These are phyloP conservation scores for Esperia sulphurella DNA, from an alignment of 2,888 invertebrate species.

Conservation along the genomic window DNA sequence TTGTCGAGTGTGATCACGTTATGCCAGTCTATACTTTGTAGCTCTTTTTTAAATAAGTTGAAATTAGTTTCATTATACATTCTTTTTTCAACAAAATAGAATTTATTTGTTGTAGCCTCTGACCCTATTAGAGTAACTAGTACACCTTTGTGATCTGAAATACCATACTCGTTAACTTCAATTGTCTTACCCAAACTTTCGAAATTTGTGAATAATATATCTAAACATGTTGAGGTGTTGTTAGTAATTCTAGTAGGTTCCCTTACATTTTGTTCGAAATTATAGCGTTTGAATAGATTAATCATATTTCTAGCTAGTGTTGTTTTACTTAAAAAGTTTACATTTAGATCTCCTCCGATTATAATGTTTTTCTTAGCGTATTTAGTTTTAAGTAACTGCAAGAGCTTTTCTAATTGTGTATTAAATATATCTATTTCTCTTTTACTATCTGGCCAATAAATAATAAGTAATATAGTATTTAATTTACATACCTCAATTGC, in stretches of 20 bases:
- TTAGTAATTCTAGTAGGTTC: not conserved
- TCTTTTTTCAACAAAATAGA: not conserved
- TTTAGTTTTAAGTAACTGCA: not conserved
- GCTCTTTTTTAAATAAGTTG: not conserved
- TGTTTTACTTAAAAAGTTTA: not conserved
- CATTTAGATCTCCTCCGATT: not conserved
- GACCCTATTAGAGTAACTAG: not conserved
- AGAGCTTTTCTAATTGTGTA: not conserved
- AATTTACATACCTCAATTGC: no score
- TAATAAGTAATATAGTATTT: no score
- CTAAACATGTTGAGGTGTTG: not conserved
- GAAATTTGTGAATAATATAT: not conserved
- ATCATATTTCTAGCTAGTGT: not conserved
- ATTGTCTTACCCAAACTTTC: not conserved
- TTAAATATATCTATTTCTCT: no score
- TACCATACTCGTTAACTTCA: not conserved
- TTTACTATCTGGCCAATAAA: no score
- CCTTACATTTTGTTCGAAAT: not conserved
- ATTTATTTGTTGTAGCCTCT: not conserved
- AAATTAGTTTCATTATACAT: not conserved
- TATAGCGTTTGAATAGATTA: not conserved
- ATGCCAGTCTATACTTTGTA: not conserved
- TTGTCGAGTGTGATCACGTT: not conserved
- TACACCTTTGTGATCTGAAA: not conserved
- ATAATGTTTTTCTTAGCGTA: slow-evolving; percentile 1